These are phyloP conservation scores for Benitochromis conjunctus DNA, from an alignment of 2,113 vertebrate genomes.

Conservation along the genomic window DNA sequence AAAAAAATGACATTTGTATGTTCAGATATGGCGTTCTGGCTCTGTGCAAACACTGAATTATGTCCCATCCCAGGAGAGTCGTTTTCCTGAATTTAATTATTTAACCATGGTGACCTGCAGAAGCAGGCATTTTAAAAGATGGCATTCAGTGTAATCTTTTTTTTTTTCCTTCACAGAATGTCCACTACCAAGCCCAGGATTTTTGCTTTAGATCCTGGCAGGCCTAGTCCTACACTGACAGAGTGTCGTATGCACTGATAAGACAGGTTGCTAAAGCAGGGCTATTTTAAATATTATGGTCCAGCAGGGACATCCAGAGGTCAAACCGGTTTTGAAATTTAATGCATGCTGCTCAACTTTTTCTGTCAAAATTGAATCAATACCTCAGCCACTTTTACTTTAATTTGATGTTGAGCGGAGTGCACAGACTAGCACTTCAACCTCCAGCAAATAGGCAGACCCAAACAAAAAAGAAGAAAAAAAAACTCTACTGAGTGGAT, in stretches of 20 bases:
- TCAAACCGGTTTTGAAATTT: slow-evolving; percentile 6
- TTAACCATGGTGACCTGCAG: background rate
- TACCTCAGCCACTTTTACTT: slow-evolving; percentile 12
- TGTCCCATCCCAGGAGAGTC: background rate
- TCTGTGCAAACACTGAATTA: background rate
- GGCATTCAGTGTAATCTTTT: background rate
- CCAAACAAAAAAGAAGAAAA: background rate
- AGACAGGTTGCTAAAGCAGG: background rate
- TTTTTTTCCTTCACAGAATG: background rate
- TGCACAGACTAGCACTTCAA: slow-evolving; percentile 16
- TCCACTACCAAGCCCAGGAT: background rate
- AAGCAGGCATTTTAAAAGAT: background rate
- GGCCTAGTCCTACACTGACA: background rate
- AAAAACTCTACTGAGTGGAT: background rate
- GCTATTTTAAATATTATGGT: background rate
- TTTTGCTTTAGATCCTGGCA: background rate
- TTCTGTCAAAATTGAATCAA: slow-evolving; percentile 33
- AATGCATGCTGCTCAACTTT: background rate
- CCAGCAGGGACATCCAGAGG: slow-evolving; percentile 4
- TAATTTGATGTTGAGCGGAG: slow-evolving; percentile 47
- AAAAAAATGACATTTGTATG: background rate
- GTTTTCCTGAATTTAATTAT: background rate
- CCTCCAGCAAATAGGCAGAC: slow-evolving; percentile 3
- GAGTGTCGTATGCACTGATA: background rate
- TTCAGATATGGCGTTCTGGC: background rate